A percentile compares a stretch with the other conserved stretches of the same genome.
Evolutionary conservation across 2,888 invertebrate genomes (phyloP).

Genomic region (Drosophila birchii): DNA sequence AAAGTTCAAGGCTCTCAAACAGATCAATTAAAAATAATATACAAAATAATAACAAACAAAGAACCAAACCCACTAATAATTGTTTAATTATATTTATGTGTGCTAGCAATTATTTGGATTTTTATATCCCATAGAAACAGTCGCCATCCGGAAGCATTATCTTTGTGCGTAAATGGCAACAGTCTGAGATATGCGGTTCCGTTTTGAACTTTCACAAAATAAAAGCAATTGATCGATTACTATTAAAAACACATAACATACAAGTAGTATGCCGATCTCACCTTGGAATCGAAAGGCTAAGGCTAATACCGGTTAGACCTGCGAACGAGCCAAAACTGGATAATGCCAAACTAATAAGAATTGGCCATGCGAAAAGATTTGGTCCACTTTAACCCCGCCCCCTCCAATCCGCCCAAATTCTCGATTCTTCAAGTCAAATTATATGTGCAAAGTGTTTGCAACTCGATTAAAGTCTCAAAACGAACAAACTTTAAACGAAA

Average conservation of each 20-base stretch:
- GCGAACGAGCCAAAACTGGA: slow-evolving; percentile 23
- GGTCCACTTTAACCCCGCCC: not conserved
- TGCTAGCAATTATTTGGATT: not conserved
- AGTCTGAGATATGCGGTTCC: slow-evolving; percentile 51
- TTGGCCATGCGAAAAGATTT: slow-evolving; percentile 37
- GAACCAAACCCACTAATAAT: not conserved
- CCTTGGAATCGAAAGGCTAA: slow-evolving; percentile 61
- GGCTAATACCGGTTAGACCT: slow-evolving; percentile 56
- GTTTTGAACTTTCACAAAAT: slow-evolving; percentile 51
- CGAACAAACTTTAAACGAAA: slow-evolving; percentile 1
- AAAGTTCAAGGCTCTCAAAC: slow-evolving; percentile 21
- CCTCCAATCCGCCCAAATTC: slow-evolving; percentile 19
- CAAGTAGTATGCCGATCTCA: slow-evolving; percentile 35
- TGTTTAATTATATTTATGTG: not conserved
- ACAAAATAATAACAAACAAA: slow-evolving; percentile 1
- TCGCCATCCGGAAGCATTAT: slow-evolving; percentile 52
- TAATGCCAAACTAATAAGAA: slow-evolving; percentile 32
- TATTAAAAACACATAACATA: slow-evolving; percentile 35
- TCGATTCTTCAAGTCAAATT: slow-evolving; percentile 47
- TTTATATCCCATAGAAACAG: not conserved
- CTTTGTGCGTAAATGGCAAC: slow-evolving; percentile 47
- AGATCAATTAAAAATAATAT: slow-evolving; percentile 9
- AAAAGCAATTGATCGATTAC: slow-evolving; percentile 46
- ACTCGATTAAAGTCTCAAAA: slow-evolving; percentile 41
- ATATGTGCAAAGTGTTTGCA: slow-evolving; percentile 23